A percentile compares a stretch with the other conserved stretches of the same genome.
These are phyloP conservation scores for Colletes gigas DNA, from an alignment of 1,140 invertebrate genomes.

Conservation along the genomic window DNA sequence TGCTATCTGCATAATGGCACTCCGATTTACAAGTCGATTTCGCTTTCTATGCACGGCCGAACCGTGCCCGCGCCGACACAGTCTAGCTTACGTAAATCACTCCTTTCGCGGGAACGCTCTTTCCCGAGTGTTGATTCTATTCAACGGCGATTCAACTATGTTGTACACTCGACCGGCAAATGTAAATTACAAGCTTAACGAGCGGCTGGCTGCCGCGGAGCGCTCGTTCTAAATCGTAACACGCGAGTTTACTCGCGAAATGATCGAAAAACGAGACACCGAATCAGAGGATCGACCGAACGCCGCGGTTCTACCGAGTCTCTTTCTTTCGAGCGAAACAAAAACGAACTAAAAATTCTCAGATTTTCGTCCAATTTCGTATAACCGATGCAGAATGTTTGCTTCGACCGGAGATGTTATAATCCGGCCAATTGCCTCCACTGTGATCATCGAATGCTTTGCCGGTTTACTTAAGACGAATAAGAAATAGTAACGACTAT, in stretches of 20 bases:
- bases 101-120: conserved; percentile 38
- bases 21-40: conserved; percentile 55
- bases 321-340: no score
- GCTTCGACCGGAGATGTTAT: no score
- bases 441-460: no score
- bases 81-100: conserved; percentile 48
- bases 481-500: no score
- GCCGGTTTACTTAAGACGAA: no score
- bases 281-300: neutral
- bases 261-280: conserved; percentile 1
- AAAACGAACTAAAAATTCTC: no score
- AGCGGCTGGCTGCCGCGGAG: conserved; percentile 12
- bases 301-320: no score
- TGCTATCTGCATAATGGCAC: conserved; percentile 56
- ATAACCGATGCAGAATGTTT: no score
- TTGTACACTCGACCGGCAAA: conserved; percentile 37
- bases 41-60: conserved; percentile 30
- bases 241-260: conserved; percentile 4
- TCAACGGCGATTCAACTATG: conserved; percentile 48
- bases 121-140: conserved; percentile 55
- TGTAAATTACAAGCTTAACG: conserved; percentile 48
- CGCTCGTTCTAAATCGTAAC: conserved; percentile 31
- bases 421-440: no score
- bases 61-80: neutral
- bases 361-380: no score